Base-by-base conservation (phyloP, 1,140 invertebrate genomes). In the Ericerus pela region DNA sequence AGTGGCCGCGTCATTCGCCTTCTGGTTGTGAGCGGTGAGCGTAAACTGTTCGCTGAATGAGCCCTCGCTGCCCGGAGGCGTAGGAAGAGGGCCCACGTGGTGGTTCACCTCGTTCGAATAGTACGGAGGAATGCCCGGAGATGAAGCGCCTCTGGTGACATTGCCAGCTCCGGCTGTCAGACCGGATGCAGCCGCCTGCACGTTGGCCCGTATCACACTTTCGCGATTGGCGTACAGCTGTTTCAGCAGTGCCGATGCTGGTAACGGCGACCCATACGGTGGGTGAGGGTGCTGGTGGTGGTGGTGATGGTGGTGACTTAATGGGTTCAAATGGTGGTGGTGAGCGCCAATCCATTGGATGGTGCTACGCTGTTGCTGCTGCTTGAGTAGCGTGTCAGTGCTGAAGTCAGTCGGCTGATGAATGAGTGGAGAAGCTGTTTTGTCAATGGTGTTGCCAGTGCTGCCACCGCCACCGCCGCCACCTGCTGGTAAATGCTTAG, bases 331-430 rank as follows among this genome's bases (percentile, higher is more conserved):
- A 43, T 56, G 59, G 62, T 79, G 77, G 59, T 81, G 81, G 58
- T 84, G 83, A 0, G 83, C 79, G 0, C 89, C 90, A 56, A 92
- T 90, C 89, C 90, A 95, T 64, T 95, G 90, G 58, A 94, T 95
- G 1, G 89, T 89, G 14, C 86, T 89, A 59, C 85, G 79, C 60
- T 84, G 82, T 55, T 85, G 82, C 59, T 86, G 83, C 58, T 83
- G 80, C 60, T 85, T 88, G 14, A 91, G 69, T 6, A 91, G 68
- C 0, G 87, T 80, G 65, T 91, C 88, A 0, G 88, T 82, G 57
- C 86, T 89, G 65, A 90, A 90, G 65, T 91, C 87, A 0, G 87
- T 85, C 0, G 83, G 80, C 61, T 82, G 75, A 61, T 84, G 79
- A 0, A 72, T 70, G 0, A 65, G 65, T 2, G 74, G 73, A 67